Percentiles rank a stretch among this genome's conserved stretches.
phyloP scores from a whole-genome alignment of 2,888 invertebrate species.

The Volucella bombylans region DNA sequence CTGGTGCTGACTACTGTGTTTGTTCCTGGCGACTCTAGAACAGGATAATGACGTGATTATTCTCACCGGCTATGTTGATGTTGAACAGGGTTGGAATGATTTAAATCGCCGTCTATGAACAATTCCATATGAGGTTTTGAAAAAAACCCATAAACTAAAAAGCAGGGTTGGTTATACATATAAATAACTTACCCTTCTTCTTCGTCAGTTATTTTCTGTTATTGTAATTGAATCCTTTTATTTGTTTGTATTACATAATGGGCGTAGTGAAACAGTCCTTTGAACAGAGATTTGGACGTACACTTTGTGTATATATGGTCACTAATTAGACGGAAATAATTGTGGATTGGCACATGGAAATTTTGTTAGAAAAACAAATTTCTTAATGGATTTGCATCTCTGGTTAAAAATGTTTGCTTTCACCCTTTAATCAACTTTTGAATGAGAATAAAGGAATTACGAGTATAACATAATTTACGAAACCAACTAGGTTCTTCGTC shows the following conservation, averaged over 20 bases:
- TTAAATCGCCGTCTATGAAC: constrained; percentile 4
- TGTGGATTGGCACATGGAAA: not conserved
- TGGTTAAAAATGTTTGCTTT: not conserved
- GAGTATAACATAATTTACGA: too few species aligned
- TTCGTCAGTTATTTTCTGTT: constrained; percentile 4
- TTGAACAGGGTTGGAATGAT: constrained; percentile 33
- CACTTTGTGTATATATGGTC: constrained; percentile 6
- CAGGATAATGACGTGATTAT: constrained; percentile 58
- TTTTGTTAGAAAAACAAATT: not conserved
- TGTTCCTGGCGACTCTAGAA: constrained; percentile 15
- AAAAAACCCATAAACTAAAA: not conserved
- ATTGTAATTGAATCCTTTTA: constrained; percentile 53
- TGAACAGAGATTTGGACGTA: not conserved
- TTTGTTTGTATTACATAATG: constrained; percentile 33
- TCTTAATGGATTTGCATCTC: not conserved
- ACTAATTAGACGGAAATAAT: constrained; percentile 10
- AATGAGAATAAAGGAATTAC: too few species aligned
- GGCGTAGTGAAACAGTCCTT: constrained; percentile 28
- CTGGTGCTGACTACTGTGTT: constrained; percentile 3
- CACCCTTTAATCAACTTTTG: not conserved
- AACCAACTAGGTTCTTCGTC: too few species aligned
- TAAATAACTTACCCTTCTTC: constrained; percentile 14
- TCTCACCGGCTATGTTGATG: constrained; percentile 28
- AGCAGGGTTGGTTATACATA: not conserved
- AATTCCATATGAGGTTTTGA: constrained; percentile 13